Evolutionary conservation across 2,113 vertebrate species (phyloP), one percentile per base, ranked within the genome.

Genomic region (Crotalus helleri): DNA sequence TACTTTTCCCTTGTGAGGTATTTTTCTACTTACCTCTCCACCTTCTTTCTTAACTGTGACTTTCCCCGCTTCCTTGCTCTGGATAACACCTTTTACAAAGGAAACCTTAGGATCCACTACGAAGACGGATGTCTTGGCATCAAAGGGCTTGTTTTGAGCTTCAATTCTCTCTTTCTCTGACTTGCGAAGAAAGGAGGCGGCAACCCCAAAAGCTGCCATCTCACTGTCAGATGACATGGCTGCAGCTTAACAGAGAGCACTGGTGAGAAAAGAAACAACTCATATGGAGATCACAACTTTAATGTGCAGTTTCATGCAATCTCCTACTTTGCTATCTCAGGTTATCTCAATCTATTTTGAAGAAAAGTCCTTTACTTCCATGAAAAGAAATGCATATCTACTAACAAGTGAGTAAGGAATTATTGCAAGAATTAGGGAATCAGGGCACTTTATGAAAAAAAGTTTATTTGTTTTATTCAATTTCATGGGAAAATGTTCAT

Each of bases 101-200:
- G 98, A 97, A 55, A 97, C 93, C 9, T 98, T 98, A 1, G 97
- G 96, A 91, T 98, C 98, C 1, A 53, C 95, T 94, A 97, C 97
- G 53, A 97, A 98, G 90, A 97, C 97, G 0, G 97, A 96, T 85
- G 97, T 8, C 91, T 98, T 98, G 94, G 97, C 98, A 94, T 98
- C 98, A 0, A 98, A 98, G 26, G 98, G 98, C 64, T 97, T 97
- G 91, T 98, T 97, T 96, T 99, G 98, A 54, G 97, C 98, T 0
- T 98, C 98, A n/a, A 99, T 98, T 69, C 99, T 97, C 92, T 99
- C 98, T 91, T 95, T 98, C 19, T 99, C 98, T 51, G 98, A 97
- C 53, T 99, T 99, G 7, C 98, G 97, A 93, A 99, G 98, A 55
- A 90, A 99, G 3, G 97, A 1, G 95, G 98, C 98, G 0, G 98